Base-by-base conservation (phyloP, 2,797 vertebrate genomes). In the Jordanella pulchra region DNA sequence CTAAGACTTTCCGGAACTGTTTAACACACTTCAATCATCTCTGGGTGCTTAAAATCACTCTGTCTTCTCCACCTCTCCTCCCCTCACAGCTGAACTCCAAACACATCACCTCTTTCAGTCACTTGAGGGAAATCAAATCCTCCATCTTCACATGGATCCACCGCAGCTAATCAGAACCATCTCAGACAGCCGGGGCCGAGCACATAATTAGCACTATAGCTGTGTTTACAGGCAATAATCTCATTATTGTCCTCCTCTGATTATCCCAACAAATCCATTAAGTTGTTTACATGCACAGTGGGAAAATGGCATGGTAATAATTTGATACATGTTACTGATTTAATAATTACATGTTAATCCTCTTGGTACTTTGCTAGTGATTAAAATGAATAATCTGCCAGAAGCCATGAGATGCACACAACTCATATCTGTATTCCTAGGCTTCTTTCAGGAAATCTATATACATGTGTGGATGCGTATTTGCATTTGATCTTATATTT, bases 211-310 rank as follows among this genome's bases (percentile, higher is more conserved):
- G 73, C 23, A 14, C 76, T 75, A 64, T 79, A 53, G 77, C 66
- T 79, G 76, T 84, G 85, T 84, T 89, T 87, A 84, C 82, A 76
- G 76, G 74, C 79, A 79, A 77, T 87, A 82, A 91, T 90, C 83
- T 75, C 73, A 72, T 85, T 77, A 87, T 76, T 85, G 84, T 86
- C 75, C 76, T 83, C 72, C 54, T 61, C 79, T 87, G 77, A 90
- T 90, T 89, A 81, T 54, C 70, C 68, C 74, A 78, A 81, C 83
- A 84, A 87, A 84, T 64, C 79, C 32, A 87, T 88, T 88, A 86
- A 25, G 58, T 77, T 88, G 81, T 88, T 90, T 86, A 86, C 84
- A 83, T 65, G 67, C 73, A 50, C 23, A 67, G 69, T 72, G 69
- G 23, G 70, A 77, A 82, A 78, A 72, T 67, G 69, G 73, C 79